These are phyloP conservation scores for Lindbergichthys nudifrons DNA, from an alignment of 2,797 vertebrate species.

Conservation along the genomic window DNA sequence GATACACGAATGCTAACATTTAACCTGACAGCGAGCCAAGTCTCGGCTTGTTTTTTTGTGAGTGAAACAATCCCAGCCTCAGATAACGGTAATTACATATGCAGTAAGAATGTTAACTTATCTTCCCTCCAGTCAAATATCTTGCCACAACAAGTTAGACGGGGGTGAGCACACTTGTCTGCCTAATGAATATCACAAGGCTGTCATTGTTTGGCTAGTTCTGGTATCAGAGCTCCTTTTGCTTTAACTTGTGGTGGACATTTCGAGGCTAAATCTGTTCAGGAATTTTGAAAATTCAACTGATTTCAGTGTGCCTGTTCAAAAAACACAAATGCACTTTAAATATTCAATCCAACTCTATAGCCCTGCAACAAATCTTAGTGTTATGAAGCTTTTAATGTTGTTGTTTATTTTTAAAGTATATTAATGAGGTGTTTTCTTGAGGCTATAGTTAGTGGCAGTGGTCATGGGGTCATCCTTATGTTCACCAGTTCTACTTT, in stretches of 20 bases:
- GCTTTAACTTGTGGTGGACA: background rate
- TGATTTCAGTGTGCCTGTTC: background rate
- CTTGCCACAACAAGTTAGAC: slow-evolving; percentile 1
- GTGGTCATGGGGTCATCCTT: no score
- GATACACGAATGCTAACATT: slow-evolving; percentile 31
- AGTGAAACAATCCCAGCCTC: background rate
- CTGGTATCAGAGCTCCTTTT: background rate
- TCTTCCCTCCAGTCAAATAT: background rate
- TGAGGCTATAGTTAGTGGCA: background rate
- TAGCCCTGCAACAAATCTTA: background rate
- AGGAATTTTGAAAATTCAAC: background rate
- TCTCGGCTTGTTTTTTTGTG: background rate
- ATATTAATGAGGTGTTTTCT: background rate
- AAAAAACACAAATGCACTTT: background rate
- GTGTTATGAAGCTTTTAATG: background rate
- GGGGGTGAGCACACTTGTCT: background rate
- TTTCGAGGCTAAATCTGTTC: background rate
- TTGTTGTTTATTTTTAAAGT: background rate
- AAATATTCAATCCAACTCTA: background rate
- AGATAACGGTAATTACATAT: background rate
- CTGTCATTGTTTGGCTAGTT: background rate
- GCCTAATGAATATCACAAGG: background rate
- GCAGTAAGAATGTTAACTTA: background rate
- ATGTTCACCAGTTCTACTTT: no score
- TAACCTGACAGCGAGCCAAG: background rate